Evolutionary conservation across 1,140 invertebrate genomes (phyloP), one percentile per base, ranked within the genome.

Genomic region (Portunus trituberculatus): DNA sequence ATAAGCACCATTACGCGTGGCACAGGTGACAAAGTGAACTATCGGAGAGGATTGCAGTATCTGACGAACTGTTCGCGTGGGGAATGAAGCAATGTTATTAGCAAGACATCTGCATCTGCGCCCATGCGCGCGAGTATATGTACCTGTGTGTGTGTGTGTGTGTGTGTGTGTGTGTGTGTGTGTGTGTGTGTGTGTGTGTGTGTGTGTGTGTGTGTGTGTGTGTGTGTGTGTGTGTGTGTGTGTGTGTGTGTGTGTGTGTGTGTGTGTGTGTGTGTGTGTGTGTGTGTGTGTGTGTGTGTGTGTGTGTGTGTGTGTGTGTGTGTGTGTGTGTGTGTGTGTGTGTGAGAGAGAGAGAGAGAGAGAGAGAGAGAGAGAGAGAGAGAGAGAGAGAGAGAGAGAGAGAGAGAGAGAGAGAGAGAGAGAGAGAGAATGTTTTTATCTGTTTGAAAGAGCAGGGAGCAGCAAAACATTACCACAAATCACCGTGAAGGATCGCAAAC

Each of bases 271-370:
- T 25, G 59, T 25, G 59, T 76, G 59, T 25, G 59, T 25, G 59
- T 76, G 59, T 25, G 59, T 76, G 20, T 76, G 59, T 25, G 59
- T 76, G 59, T 76, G 59, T 25, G 59, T 76, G 59, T 76, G 59
- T 25, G 59, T 76, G 59, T 76, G 59, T 25, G 59, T 76, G 59
- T 76, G 59, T 25, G 59, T 76, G 59, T 76, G 59, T 76, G 59
- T 76, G 59, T 76, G 59, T 76, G 59, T 76, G 59, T 76, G 59
- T 76, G 59, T 76, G 59, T 76, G 59, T 76, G 59, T 76, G 59
- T 76, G 67, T 76, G 67, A 39, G 39, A 39, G 39, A 39, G 39
- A 39, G 39, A 39, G 39, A 39, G 39, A 39, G 39, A 39, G 39
- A 39, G 39, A 39, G 39, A 39, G 39, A 39, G 39, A 39, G 39